Base-by-base conservation (phyloP, 2,113 vertebrate species). In the Rynchops niger region DNA sequence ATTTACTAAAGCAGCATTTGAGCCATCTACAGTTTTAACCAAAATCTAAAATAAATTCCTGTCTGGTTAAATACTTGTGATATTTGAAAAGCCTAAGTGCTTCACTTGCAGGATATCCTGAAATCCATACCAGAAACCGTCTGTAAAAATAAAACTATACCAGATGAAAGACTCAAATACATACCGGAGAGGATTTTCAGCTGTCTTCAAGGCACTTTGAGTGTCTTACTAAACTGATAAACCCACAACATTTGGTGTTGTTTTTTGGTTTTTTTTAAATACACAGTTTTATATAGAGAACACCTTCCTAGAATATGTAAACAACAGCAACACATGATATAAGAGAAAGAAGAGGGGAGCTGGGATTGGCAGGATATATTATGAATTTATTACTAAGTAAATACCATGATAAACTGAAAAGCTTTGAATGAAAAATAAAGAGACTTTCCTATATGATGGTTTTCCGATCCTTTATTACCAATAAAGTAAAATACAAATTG, bases 391-490 rank as follows among this genome's bases (percentile, higher is more conserved):
- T 89, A 62, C 78, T 70, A 82, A 62, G 81, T 79, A 94, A 91
- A 76, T 62, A 58, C 21, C 63, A 42, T 29, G 86, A 84, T 38
- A 90, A 91, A 90, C 58, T 13, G 58, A 59, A 76, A 82, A 80
- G 49, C 78, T 95, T 86, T 17, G 27, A 87, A 72, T 15, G 21
- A 86, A 92, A 90, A 95, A 97, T 53, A 79, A 84, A 94, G 55
- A 97, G 40, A 36, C 82, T 86, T 65, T 47, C 84, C 55, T 53
- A 7, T 11, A 29, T 22, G 81, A 84, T 74, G 45, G 77, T 92
- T 88, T 97, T 95, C 93, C 93, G 93, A 97, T 97, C 95, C 97
- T 98, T 98, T 98, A 98, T 98, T 98, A 95, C 34, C 89, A 90
- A 91, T 96, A 94, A 96, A 96, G 95, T 96, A 88, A 92, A 98